These are phyloP conservation scores for Aleiodes leptofemur DNA, from an alignment of 2,888 invertebrate species.

Conservation along the genomic window DNA sequence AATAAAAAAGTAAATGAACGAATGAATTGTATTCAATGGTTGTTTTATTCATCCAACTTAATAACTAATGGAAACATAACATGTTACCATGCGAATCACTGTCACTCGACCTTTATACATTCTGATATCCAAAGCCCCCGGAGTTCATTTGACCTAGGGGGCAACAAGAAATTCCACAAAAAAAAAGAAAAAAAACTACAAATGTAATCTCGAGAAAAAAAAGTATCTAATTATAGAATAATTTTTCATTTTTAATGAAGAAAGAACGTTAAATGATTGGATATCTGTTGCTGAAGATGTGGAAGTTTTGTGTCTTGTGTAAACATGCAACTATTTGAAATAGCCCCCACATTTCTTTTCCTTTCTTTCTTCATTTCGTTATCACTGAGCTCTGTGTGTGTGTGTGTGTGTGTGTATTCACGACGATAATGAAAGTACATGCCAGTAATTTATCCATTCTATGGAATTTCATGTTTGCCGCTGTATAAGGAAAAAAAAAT, in stretches of 20 bases:
- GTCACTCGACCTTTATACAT: slow-evolving; percentile 3
- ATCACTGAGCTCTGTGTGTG: background rate
- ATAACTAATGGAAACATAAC: too few species aligned
- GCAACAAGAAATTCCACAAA: background rate
- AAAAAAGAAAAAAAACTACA: too few species aligned
- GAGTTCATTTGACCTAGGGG: background rate
- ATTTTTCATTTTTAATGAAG: background rate
- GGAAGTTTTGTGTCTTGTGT: background rate
- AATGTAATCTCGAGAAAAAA: too few species aligned
- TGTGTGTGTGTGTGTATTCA: too few species aligned
- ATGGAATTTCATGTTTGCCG: background rate
- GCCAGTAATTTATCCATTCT: background rate
- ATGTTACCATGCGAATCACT: background rate
- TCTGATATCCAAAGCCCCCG: background rate
- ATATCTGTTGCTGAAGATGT: slow-evolving; percentile 14
- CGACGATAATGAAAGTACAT: background rate
- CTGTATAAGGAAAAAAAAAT: background rate
- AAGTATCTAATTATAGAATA: slow-evolving; percentile 12
- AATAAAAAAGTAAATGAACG: too few species aligned
- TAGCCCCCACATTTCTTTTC: background rate
- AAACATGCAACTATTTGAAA: slow-evolving; percentile 10
- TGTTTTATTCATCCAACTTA: too few species aligned
- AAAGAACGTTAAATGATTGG: background rate
- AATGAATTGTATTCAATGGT: too few species aligned
- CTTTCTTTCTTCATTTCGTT: slow-evolving; percentile 4